phyloP scores from a whole-genome alignment of 2,113 vertebrate species.

The Bombycilla garrulus region DNA sequence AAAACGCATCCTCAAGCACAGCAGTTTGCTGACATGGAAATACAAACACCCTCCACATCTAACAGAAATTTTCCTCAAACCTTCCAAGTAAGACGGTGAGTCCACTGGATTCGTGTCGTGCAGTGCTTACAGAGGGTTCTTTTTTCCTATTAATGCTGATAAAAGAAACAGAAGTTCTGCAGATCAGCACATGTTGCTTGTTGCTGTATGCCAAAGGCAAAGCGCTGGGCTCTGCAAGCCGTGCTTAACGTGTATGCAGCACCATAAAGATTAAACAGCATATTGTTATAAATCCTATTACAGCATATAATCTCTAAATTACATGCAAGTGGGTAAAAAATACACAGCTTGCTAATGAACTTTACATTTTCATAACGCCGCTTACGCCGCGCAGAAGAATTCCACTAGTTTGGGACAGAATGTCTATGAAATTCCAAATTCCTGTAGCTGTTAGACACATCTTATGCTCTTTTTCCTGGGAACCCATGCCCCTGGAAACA shows the following conservation, averaged over 20 bases:
- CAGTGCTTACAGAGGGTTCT: neutral
- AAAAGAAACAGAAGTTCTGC: neutral
- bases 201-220: neutral
- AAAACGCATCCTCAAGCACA: neutral
- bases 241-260: conserved; percentile 53
- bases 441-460: conserved; percentile 3
- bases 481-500: conserved; percentile 11
- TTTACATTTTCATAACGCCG: conserved; percentile 83
- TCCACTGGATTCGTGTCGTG: neutral
- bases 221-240: conserved; percentile 28
- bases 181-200: neutral
- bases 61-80: neutral
- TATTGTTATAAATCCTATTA: conserved; percentile 87
- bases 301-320: conserved; percentile 87
- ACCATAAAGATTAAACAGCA: conserved; percentile 74
- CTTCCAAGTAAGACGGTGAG: neutral
- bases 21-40: neutral
- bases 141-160: neutral
- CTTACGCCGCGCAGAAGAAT: conserved; percentile 70
- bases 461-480: neutral
- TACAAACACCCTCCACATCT: neutral
- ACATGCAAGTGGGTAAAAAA: conserved; percentile 87
- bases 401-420: conserved; percentile 65
- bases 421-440: conserved; percentile 73
- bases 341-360: conserved; percentile 86